Conservation (phyloP, 2,888 invertebrate species). For the Rapana venosa region DNA sequence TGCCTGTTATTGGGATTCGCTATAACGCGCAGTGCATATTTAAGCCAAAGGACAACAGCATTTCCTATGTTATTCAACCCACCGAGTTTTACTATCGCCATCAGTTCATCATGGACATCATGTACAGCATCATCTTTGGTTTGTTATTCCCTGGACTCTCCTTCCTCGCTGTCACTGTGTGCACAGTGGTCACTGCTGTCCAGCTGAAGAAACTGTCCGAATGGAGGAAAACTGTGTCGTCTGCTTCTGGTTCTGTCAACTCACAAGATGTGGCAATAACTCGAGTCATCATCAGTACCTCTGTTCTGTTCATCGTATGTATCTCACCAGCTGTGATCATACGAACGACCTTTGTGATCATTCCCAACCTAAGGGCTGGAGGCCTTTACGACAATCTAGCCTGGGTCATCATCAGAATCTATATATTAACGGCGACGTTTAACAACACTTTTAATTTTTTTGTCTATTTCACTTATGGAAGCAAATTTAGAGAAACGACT, state of each 20-base stretch:
- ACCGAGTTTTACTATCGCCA: neutral
- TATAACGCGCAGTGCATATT: neutral
- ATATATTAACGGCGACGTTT: neutral
- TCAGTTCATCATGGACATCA: neutral
- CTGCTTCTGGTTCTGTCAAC: neutral
- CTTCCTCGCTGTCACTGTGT: neutral
- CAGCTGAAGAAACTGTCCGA: conserved; percentile 3
- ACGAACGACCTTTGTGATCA: neutral
- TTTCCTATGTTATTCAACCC: neutral
- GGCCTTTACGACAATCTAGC: neutral
- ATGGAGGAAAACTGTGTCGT: neutral
- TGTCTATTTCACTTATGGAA: neutral
- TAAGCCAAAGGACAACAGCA: neutral
- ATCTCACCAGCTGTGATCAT: neutral
- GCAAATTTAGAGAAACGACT: conserved; percentile 4
- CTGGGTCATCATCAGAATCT: neutral
- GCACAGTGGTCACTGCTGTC: neutral
- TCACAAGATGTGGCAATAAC: neutral
- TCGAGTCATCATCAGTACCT: neutral
- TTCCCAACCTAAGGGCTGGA: neutral
- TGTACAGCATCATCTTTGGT: neutral
- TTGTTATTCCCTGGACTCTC: neutral
- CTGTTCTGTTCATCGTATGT: neutral
- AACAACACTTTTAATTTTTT: conserved; percentile 7
- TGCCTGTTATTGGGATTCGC: neutral